A percentile compares a stretch with the other conserved stretches of the same genome.
Conservation (phyloP, 2,113 vertebrate species). For the Amphiprion ocellaris region DNA sequence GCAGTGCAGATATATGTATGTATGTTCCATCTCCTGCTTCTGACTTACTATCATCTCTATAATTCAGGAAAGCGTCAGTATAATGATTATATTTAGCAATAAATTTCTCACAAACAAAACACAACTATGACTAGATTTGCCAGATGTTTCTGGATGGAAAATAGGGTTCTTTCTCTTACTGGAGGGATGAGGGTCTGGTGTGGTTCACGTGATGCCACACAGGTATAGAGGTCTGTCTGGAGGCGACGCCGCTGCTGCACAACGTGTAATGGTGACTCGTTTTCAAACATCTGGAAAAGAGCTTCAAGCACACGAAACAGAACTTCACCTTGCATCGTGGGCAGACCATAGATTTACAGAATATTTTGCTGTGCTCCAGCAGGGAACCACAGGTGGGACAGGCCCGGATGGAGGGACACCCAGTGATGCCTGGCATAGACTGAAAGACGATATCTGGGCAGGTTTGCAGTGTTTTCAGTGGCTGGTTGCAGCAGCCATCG, state of each 20-base stretch:
- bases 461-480: slow-evolving; percentile 23
- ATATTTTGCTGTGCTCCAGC: slow-evolving; percentile 57
- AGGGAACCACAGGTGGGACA: slow-evolving; percentile 75
- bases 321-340: slow-evolving; percentile 63
- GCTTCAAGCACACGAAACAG: slow-evolving; percentile 76
- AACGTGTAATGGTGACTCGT: fast-evolving
- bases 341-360: slow-evolving; percentile 71
- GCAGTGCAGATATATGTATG: too few species aligned
- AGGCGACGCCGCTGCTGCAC: background rate
- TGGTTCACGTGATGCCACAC: background rate
- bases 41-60: too few species aligned
- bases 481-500: slow-evolving; percentile 42
- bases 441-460: slow-evolving; percentile 15
- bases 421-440: slow-evolving; percentile 5
- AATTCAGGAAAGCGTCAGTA: too few species aligned
- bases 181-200: too few species aligned
- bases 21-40: too few species aligned
- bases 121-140: too few species aligned
- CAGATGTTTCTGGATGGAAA: too few species aligned
- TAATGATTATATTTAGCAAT: too few species aligned
- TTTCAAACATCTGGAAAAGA: slow-evolving; percentile 30
- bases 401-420: slow-evolving; percentile 56
- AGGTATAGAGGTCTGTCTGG: slow-evolving; percentile 34
- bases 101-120: too few species aligned
- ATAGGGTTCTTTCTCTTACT: too few species aligned